Base-by-base conservation (phyloP, 2,888 invertebrate species). In the Trypoxylon attenuatum region DNA sequence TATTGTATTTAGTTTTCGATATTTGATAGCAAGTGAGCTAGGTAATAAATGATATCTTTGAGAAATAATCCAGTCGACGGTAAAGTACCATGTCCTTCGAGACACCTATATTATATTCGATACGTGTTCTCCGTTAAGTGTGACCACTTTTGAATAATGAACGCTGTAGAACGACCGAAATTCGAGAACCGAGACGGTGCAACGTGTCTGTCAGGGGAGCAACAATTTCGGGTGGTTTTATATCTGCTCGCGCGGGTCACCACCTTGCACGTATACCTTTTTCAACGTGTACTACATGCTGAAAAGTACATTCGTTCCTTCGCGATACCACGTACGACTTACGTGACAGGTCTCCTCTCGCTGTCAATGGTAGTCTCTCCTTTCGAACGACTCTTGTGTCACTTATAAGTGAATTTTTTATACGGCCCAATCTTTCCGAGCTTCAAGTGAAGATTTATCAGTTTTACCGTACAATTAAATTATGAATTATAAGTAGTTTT, bases 221-320 rank as follows among this genome's bases (percentile, higher is more conserved):
- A 78, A 78, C 76, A 76, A 79, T 80, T 80, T 76, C 64, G 55
- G 62, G 54, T 51, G 63, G 58, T 76, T 76, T 78, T 71, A 77
- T 75, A 74, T 72, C 65, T 64, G 46, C 27, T 42, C 10, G 29
- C 33, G 8, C 2, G 18, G 13, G 51, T 33, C 18, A 5, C 27
- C 27, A 15, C 10, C 18, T 25, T 13, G 41, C 29, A 43, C 50
- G 41, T 65, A 53, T 19, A 42, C 43, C 49, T 46, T 69, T 63
- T 59, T 73, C 62, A 59, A 46, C 51, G 64, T 57, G 68, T 58
- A 47, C 19, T 45, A 70, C 62, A 62, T 62, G 60, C 50, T 61
- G 59, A 69, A 69, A 55, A 51, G 47, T 59, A 45, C 46, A 56
- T 52, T 41, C 49, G 56, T 49, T 16, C 46, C 15, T 54, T 52